A percentile compares a stretch with the other conserved stretches of the same genome.
Evolutionary conservation across 1,140 invertebrate genomes (phyloP).

Genomic region (Caenorhabditis inopinata): DNA sequence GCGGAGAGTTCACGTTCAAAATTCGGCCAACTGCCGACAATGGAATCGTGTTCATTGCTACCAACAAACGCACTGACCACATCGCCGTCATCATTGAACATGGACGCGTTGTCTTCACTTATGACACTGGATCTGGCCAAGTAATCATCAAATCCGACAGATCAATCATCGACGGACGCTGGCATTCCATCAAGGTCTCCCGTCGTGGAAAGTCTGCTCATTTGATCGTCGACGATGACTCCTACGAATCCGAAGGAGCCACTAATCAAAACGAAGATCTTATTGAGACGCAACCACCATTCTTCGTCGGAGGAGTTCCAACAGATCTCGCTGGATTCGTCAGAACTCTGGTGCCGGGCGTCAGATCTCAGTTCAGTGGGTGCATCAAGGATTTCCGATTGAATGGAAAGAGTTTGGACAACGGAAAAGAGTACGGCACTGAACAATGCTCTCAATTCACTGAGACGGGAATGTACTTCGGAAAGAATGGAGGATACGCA

Average conservation of each 20-base stretch:
- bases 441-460: slow-evolving; percentile 79
- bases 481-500: slow-evolving; percentile 74
- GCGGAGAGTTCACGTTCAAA: slow-evolving; percentile 75
- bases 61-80: slow-evolving; percentile 76
- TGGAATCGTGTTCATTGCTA: slow-evolving; percentile 83
- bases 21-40: slow-evolving; percentile 78
- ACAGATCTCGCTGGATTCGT: slow-evolving; percentile 56
- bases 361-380: slow-evolving; percentile 77
- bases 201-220: slow-evolving; percentile 65
- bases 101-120: slow-evolving; percentile 76
- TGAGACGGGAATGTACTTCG: slow-evolving; percentile 87
- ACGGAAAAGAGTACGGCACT: slow-evolving; percentile 70
- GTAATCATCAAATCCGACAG: slow-evolving; percentile 52
- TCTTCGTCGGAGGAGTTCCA: slow-evolving; percentile 78
- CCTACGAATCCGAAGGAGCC: slow-evolving; percentile 66
- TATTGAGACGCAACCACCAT: slow-evolving; percentile 74
- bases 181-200: slow-evolving; percentile 75
- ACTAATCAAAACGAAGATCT: slow-evolving; percentile 69
- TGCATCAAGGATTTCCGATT: slow-evolving; percentile 80
- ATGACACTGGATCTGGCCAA: slow-evolving; percentile 76
- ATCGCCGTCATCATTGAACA: slow-evolving; percentile 79
- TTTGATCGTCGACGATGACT: slow-evolving; percentile 71
- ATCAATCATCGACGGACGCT: slow-evolving; percentile 78
- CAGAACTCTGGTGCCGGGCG: slow-evolving; percentile 68
- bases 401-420: slow-evolving; percentile 73